A percentile compares a stretch with the other conserved stretches of the same genome.
Conservation (phyloP, 2,113 vertebrate genomes). For the Dicentrarchus labrax region DNA sequence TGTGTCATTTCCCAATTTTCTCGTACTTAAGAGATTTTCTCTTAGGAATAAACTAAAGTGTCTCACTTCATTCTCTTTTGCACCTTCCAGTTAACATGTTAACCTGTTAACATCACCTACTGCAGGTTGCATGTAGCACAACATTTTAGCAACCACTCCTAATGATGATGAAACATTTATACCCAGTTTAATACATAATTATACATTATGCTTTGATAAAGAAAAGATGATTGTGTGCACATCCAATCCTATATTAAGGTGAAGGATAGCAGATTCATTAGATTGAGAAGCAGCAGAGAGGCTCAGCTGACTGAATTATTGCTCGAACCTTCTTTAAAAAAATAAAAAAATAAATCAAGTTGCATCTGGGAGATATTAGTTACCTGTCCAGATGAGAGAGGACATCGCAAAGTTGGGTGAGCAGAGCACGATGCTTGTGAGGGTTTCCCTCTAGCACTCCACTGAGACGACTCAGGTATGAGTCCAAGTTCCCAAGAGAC, state of each 20-base stretch:
- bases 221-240: too few relatives aligned
- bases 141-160: too few relatives aligned
- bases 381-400: slow-evolving; percentile 95
- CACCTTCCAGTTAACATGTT: too few relatives aligned
- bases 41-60: too few relatives aligned
- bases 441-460: slow-evolving; percentile 93
- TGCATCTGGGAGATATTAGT: neutral
- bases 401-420: slow-evolving; percentile 92
- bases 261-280: neutral
- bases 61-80: too few relatives aligned
- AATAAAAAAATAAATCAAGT: too few relatives aligned
- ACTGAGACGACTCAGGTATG: slow-evolving; percentile 95
- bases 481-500: slow-evolving; percentile 92
- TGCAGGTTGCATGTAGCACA: too few relatives aligned
- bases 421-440: slow-evolving; percentile 90
- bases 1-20: too few relatives aligned
- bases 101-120: too few relatives aligned
- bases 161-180: neutral
- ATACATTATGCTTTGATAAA: neutral
- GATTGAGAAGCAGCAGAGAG: neutral
- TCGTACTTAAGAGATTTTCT: too few relatives aligned
- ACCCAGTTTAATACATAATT: neutral
- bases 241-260: too few relatives aligned
- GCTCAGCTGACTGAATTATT: neutral
- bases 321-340: neutral